Percentiles rank a stretch among this genome's conserved stretches.
Conservation (phyloP, 2,113 vertebrate genomes). For the Calypte anna region DNA sequence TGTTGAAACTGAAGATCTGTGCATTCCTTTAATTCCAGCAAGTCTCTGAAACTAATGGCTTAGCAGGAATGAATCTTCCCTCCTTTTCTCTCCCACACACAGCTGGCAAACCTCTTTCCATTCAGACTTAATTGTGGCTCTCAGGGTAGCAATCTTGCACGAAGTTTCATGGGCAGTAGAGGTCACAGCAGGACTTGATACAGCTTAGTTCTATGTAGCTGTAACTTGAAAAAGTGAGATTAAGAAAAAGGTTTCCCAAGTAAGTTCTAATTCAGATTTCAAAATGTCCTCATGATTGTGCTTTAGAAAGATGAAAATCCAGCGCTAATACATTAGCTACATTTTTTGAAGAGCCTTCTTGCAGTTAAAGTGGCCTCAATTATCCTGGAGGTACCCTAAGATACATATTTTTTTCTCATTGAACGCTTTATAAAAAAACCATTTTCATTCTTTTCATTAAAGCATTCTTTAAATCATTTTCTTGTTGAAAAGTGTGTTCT, state of each 20-base stretch:
- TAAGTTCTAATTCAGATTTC: not conserved
- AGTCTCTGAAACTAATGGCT: not conserved
- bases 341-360: not conserved
- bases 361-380: not conserved
- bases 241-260: not conserved
- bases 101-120: not conserved
- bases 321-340: not conserved
- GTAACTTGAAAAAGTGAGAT: not conserved
- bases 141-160: not conserved
- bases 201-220: not conserved
- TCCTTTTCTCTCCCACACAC: not conserved
- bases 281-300: not conserved
- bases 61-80: not conserved
- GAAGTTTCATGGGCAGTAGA: not conserved
- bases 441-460: not conserved
- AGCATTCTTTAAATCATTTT: not conserved
- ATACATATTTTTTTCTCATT: not conserved
- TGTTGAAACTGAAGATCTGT: not conserved
- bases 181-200: not conserved
- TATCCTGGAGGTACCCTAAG: not conserved
- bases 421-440: not conserved
- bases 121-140: not conserved
- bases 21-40: not conserved
- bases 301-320: not conserved
- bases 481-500: not conserved